These are phyloP conservation scores for Gnathonemus echidnorhynchus DNA, from an alignment of 2,113 vertebrate genomes.

Conservation along the genomic window DNA sequence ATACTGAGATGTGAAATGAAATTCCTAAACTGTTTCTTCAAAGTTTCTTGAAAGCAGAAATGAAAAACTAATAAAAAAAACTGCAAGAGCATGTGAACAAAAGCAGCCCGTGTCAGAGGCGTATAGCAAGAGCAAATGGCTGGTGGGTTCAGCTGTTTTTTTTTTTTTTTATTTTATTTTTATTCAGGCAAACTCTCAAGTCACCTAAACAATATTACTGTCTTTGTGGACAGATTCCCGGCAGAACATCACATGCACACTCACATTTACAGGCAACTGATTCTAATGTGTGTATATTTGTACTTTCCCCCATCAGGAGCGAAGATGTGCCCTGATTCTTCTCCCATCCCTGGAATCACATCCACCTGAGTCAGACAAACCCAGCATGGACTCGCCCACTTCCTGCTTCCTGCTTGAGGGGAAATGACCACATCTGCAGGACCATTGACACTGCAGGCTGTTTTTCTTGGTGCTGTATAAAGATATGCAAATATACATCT, in stretches of 20 bases:
- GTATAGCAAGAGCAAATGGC: neutral
- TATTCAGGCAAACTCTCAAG: neutral
- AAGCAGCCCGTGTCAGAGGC: neutral
- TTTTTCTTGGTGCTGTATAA: conserved; percentile 61
- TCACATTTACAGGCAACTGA: neutral
- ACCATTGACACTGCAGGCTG: conserved; percentile 60
- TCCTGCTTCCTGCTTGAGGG: neutral
- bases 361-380: neutral
- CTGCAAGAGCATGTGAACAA: neutral
- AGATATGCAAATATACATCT: conserved; percentile 70
- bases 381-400: neutral
- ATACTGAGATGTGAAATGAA: neutral
- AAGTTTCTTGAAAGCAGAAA: neutral
- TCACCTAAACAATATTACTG: neutral
- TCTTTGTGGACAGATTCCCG: neutral
- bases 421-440: conserved; percentile 41
- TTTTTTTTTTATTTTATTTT: neutral
- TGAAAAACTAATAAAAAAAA: neutral
- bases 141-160: neutral
- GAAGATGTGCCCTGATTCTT: neutral
- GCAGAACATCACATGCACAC: neutral
- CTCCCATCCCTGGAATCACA: neutral
- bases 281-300: neutral
- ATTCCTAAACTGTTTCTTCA: neutral
- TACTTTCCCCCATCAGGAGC: neutral